phyloP scores from a whole-genome alignment of 2,888 invertebrate genomes.

The Halictus quadricinctus region DNA sequence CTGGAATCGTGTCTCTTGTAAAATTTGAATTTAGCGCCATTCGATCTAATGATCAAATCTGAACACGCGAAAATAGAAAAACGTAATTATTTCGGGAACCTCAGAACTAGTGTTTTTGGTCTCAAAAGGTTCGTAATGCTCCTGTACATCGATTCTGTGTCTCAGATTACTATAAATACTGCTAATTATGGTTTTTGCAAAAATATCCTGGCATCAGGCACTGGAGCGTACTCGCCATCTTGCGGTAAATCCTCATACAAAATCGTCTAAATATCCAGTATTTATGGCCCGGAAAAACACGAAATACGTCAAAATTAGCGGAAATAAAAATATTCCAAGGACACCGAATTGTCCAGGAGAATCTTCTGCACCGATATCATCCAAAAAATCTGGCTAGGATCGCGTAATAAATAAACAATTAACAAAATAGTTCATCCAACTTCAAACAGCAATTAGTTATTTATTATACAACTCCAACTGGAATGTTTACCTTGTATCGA shows the following conservation, averaged over 20 bases:
- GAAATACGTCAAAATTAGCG: too few species aligned
- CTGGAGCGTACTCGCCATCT: background rate
- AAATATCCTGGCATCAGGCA: background rate
- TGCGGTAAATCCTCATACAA: background rate
- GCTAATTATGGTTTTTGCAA: background rate
- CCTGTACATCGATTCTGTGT: background rate
- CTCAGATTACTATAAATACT: background rate
- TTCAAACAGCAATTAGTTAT: too few species aligned
- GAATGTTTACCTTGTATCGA: too few species aligned
- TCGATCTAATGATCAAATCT: background rate
- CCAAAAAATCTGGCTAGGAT: too few species aligned
- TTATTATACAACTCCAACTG: too few species aligned
- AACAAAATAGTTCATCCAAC: too few species aligned
- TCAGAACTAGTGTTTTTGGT: background rate
- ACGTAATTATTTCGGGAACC: background rate
- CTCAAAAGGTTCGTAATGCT: background rate
- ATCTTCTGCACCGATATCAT: too few species aligned
- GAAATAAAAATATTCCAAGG: too few species aligned
- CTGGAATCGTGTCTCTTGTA: background rate
- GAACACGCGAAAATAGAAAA: background rate
- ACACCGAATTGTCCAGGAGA: too few species aligned
- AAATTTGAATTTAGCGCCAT: background rate
- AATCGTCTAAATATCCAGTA: background rate
- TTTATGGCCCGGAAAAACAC: background rate
- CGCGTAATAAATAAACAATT: too few species aligned